Evolutionary conservation across 2,113 vertebrate genomes (phyloP).

Genomic region (Microtus pennsylvanicus): DNA sequence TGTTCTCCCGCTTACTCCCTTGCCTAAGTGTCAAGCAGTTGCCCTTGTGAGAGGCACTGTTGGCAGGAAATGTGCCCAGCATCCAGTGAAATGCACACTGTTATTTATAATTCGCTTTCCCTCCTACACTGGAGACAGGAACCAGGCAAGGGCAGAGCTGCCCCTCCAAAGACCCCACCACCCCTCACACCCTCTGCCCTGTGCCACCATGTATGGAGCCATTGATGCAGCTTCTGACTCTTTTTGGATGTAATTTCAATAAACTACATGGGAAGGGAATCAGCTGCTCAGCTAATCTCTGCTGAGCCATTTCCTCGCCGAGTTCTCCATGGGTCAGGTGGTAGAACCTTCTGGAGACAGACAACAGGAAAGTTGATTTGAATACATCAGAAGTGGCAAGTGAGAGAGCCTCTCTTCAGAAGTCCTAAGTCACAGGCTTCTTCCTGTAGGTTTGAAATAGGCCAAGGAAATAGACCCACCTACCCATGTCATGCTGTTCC

Average conservation of each 20-base stretch:
- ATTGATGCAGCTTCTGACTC: fast-evolving
- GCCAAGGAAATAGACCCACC: fast-evolving
- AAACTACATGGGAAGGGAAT: neutral
- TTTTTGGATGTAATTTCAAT: neutral
- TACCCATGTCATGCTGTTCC: fast-evolving
- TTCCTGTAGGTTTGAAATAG: neutral
- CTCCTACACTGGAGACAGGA: neutral
- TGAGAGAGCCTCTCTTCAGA: fast-evolving
- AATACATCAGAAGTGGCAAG: constrained; percentile 29
- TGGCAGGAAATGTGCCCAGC: constrained; percentile 59
- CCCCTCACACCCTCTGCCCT: neutral
- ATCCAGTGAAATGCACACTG: constrained; percentile 17
- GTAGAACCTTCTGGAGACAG: neutral
- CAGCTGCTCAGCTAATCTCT: neutral
- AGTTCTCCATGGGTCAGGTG: neutral
- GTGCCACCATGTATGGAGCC: fast-evolving
- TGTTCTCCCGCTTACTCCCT: constrained; percentile 62
- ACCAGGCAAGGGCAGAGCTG: neutral
- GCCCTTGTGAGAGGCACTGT: constrained; percentile 68
- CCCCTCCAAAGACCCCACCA: fast-evolving
- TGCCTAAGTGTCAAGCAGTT: constrained; percentile 79
- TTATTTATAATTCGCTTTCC: constrained; percentile 13
- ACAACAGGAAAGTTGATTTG: neutral
- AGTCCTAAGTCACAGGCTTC: fast-evolving
- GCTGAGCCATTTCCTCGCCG: neutral